Percentiles rank a stretch among this genome's conserved stretches.
These are phyloP conservation scores for Synodontis membranacea DNA, from an alignment of 2,113 vertebrate genomes.

Conservation along the genomic window DNA sequence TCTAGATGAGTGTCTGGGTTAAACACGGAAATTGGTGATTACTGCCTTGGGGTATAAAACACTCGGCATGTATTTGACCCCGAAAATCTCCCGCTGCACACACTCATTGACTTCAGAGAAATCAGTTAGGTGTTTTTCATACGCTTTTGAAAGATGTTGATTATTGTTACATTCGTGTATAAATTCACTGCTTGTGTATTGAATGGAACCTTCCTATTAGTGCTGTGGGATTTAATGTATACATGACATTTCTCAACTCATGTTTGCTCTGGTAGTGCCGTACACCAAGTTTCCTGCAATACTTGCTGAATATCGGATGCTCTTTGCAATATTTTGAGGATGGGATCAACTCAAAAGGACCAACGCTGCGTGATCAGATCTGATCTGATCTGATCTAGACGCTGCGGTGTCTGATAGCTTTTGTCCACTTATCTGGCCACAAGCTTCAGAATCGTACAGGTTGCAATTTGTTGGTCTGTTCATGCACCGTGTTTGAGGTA, in stretches of 20 bases:
- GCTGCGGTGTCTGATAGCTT: not conserved
- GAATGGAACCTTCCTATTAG: not conserved
- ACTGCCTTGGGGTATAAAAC: constrained; percentile 20
- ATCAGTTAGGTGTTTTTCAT: not conserved
- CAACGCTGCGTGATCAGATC: not conserved
- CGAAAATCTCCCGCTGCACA: not conserved
- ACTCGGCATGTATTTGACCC: not conserved
- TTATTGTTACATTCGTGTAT: no score
- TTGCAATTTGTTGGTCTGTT: not conserved
- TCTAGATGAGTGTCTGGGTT: constrained; percentile 38
- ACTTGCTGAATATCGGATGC: not conserved
- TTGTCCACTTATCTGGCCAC: not conserved
- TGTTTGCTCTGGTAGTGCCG: no score
- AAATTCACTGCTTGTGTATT: not conserved
- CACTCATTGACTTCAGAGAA: not conserved
- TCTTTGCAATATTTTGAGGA: not conserved
- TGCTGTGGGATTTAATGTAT: no score
- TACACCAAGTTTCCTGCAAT: not conserved
- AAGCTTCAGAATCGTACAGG: not conserved
- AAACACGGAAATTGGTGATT: constrained; percentile 45
- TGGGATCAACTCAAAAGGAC: not conserved
- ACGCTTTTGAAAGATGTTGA: not conserved
- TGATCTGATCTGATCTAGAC: not conserved
- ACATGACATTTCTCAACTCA: no score
- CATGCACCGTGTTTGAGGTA: not conserved